Evolutionary conservation across 1,140 invertebrate species (phyloP).

Genomic region (Camponotus pennsylvanicus): DNA sequence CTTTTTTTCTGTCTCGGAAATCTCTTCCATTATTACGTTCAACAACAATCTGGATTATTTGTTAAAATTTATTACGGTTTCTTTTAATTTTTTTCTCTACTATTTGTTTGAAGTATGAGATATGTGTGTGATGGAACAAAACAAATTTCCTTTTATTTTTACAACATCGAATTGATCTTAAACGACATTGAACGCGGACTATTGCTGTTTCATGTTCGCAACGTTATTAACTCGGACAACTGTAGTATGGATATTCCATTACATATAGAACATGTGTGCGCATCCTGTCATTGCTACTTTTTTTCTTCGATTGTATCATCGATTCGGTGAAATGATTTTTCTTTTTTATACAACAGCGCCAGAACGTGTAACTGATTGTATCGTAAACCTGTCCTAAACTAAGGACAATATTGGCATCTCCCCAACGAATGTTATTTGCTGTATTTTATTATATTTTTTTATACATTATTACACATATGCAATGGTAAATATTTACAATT

Average conservation of each 20-base stretch:
- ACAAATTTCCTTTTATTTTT: conserved; percentile 2
- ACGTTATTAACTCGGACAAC: conserved; percentile 60
- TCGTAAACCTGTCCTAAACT: not conserved
- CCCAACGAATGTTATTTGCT: not conserved
- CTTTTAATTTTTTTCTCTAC: not conserved
- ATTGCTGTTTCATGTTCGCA: not conserved
- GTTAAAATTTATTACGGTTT: not conserved
- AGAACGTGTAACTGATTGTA: not conserved
- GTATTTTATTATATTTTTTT: not conserved
- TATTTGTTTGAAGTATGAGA: not conserved
- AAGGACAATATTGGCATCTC: conserved; percentile 28
- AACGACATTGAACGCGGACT: not conserved
- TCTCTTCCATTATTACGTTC: not conserved
- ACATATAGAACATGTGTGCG: not conserved
- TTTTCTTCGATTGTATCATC: conserved; percentile 3
- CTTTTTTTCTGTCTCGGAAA: not conserved
- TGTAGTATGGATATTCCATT: conserved; percentile 55
- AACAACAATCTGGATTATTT: not conserved
- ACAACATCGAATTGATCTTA: not conserved
- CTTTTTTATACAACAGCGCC: not conserved
- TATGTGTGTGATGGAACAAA: not conserved
- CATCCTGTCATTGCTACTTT: not conserved
- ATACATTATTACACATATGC: no score
- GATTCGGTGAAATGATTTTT: not conserved
- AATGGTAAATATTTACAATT: conserved; percentile 21